A percentile compares a stretch with the other conserved stretches of the same genome.
phyloP scores from a whole-genome alignment of 2,113 vertebrate species.

The Gymnocephalus cernua region DNA sequence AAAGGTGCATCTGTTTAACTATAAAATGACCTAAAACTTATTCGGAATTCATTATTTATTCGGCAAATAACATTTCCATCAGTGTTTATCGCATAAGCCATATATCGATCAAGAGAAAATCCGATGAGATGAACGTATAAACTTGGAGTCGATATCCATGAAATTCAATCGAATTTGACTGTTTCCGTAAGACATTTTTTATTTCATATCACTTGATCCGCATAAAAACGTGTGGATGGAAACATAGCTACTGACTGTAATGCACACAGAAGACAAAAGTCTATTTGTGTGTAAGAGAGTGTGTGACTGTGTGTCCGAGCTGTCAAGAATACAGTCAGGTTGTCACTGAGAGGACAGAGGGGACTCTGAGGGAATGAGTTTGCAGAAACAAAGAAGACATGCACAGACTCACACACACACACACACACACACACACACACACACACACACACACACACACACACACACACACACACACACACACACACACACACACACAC shows the following conservation, averaged over 20 bases:
- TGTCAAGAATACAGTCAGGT: conserved; percentile 58
- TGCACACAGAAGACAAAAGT: neutral
- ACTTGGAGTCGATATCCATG: too few relatives aligned
- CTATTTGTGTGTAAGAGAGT: neutral
- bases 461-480: conserved; percentile 3
- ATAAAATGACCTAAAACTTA: too few relatives aligned
- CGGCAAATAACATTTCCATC: too few relatives aligned
- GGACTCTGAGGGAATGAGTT: conserved; percentile 66
- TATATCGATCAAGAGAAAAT: too few relatives aligned
- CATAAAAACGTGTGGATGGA: too few relatives aligned
- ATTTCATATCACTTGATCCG: too few relatives aligned
- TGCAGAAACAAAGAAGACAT: conserved; percentile 61
- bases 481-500: neutral
- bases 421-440: neutral
- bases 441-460: neutral
- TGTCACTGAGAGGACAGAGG: conserved; percentile 64
- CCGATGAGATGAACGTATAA: too few relatives aligned
- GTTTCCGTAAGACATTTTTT: too few relatives aligned
- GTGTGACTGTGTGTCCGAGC: conserved; percentile 16
- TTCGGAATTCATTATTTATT: too few relatives aligned
- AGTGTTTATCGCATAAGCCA: too few relatives aligned
- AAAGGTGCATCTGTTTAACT: too few relatives aligned
- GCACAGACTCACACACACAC: neutral
- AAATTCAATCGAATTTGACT: too few relatives aligned
- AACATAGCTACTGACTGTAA: neutral